These are phyloP conservation scores for Eilema sororculum DNA, from an alignment of 2,888 invertebrate species.

Conservation along the genomic window DNA sequence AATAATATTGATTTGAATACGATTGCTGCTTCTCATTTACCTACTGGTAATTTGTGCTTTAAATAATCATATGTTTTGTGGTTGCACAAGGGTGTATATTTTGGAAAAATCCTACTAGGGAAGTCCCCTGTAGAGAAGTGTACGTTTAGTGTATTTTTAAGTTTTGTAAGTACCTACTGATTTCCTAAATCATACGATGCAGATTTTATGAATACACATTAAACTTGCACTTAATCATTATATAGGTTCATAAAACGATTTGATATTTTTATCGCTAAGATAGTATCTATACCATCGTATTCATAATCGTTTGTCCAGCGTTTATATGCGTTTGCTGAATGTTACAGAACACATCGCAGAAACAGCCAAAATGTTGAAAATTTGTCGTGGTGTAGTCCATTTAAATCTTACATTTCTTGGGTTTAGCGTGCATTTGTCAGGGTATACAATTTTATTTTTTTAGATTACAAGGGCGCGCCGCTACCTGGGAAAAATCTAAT, in stretches of 20 bases:
- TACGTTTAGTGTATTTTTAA: neutral
- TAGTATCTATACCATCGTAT: neutral
- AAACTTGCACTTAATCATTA: neutral
- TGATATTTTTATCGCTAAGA: constrained; percentile 1
- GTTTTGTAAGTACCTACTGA: neutral
- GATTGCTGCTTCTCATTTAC: no score
- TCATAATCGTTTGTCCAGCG: neutral
- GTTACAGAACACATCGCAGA: neutral
- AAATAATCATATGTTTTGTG: no score
- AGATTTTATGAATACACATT: constrained; percentile 2
- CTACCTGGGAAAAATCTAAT: no score
- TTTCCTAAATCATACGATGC: neutral
- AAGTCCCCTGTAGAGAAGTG: neutral
- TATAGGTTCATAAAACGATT: neutral
- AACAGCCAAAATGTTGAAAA: neutral
- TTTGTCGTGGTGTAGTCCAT: neutral
- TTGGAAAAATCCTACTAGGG: no score
- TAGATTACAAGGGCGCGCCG: no score
- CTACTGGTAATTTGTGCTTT: no score
- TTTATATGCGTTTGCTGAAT: neutral
- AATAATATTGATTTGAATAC: no score
- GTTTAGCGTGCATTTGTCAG: no score
- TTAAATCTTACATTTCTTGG: no score
- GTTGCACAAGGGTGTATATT: no score
- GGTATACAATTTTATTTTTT: no score